These are phyloP conservation scores for Laspeyria flexula DNA, from an alignment of 2,888 invertebrate species.

Conservation along the genomic window DNA sequence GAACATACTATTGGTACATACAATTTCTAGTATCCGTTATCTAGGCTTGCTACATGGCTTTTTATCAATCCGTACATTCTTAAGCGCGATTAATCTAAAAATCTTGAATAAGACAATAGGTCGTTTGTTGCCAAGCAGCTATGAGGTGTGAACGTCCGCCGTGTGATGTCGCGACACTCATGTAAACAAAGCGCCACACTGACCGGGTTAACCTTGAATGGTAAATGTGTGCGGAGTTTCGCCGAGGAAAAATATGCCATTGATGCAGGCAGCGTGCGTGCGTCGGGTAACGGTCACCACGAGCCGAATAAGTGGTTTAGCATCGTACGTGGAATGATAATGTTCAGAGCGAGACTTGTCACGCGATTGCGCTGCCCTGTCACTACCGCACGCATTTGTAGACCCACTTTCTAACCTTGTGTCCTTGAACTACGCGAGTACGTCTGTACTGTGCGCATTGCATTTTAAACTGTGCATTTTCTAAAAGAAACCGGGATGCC, in stretches of 20 bases:
- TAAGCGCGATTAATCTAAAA: constrained; percentile 32
- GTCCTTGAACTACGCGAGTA: constrained; percentile 64
- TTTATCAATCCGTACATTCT: background rate
- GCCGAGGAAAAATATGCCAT: constrained; percentile 83
- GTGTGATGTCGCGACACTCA: constrained; percentile 59
- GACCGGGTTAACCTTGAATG: constrained; percentile 85
- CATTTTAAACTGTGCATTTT: constrained; percentile 2
- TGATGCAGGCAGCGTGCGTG: constrained; percentile 83
- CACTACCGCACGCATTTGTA: constrained; percentile 67
- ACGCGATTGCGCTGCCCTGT: constrained; percentile 70
- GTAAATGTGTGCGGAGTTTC: constrained; percentile 82
- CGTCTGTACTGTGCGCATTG: constrained; percentile 14
- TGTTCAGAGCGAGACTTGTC: constrained; percentile 74
- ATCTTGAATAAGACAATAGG: constrained; percentile 38
- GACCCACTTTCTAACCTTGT: constrained; percentile 75
- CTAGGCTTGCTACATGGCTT: constrained; percentile 10
- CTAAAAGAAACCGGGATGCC: background rate
- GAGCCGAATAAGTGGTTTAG: constrained; percentile 84
- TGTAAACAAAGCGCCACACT: constrained; percentile 80
- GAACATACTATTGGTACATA: too few species aligned
- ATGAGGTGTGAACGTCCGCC: constrained; percentile 50
- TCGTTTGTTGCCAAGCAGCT: constrained; percentile 44
- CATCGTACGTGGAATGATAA: constrained; percentile 82
- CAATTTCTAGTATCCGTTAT: constrained; percentile 31
- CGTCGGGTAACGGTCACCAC: constrained; percentile 80